Evolutionary conservation across 1,140 invertebrate genomes (phyloP).

Genomic region (Diplogasteroides magnus): DNA sequence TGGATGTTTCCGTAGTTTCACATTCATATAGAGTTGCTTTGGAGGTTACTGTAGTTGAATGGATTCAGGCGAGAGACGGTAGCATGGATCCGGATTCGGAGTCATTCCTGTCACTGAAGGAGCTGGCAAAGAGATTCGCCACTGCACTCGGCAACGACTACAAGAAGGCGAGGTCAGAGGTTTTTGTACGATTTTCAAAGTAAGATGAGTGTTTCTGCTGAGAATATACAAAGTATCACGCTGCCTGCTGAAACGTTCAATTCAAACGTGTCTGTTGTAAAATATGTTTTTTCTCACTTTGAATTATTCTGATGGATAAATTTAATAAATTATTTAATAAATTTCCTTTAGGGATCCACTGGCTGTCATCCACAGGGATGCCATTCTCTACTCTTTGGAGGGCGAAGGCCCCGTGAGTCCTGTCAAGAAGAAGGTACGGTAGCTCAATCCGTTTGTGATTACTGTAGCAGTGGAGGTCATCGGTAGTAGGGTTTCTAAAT

Average conservation of each 20-base stretch:
- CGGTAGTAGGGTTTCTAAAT: too few species aligned
- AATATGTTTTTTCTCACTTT: too few species aligned
- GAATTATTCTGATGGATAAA: too few species aligned
- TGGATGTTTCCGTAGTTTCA: too few species aligned
- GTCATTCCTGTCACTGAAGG: conserved; percentile 59
- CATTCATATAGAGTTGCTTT: too few species aligned
- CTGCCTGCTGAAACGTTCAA: conserved; percentile 6
- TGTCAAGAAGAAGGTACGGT: conserved; percentile 54
- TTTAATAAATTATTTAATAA: too few species aligned
- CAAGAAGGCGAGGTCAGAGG: conserved; percentile 85
- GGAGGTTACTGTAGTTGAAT: too few species aligned
- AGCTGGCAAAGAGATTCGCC: conserved; percentile 91
- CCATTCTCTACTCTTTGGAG: conserved; percentile 76
- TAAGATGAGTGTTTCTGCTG: conserved; percentile 37
- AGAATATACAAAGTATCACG: conserved; percentile 12
- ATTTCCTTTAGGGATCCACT: conserved; percentile 3
- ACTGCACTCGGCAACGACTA: conserved; percentile 94
- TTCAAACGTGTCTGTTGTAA: too few species aligned
- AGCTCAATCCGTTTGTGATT: too few species aligned
- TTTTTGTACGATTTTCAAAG: conserved; percentile 83
- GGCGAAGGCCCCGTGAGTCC: conserved; percentile 61
- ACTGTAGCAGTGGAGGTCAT: too few species aligned
- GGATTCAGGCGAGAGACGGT: too few species aligned
- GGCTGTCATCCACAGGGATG: conserved; percentile 64
- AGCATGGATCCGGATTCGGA: conserved; percentile 36